Evolutionary conservation across 2,113 vertebrate species (phyloP).

Genomic region (Coracopsis vasa): DNA sequence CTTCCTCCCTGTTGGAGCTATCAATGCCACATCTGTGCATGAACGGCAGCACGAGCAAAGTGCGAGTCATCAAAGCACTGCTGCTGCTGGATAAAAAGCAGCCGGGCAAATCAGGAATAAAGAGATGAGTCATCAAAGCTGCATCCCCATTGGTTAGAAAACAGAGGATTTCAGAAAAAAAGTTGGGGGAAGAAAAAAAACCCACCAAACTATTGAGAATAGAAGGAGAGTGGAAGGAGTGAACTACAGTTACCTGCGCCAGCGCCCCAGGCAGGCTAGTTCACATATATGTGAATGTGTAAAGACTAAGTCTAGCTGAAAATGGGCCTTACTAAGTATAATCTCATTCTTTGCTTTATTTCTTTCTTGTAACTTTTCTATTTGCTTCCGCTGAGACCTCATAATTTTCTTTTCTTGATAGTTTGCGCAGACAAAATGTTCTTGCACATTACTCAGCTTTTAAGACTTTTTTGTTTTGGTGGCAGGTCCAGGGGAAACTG

Average conservation of each 20-base stretch:
- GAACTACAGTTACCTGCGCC: background rate
- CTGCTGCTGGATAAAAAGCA: background rate
- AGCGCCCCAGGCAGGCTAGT: fast-evolving
- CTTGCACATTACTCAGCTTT: background rate
- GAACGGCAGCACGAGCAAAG: background rate
- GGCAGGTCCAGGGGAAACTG: background rate
- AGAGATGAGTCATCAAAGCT: background rate
- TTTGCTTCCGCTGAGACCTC: background rate
- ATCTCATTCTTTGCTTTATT: background rate
- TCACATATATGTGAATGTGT: fast-evolving
- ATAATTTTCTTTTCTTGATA: background rate
- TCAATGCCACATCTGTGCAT: constrained; percentile 12
- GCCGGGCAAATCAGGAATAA: background rate
- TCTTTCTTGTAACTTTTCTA: background rate
- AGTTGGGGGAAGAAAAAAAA: background rate
- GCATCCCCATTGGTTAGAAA: background rate
- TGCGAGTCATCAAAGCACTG: background rate
- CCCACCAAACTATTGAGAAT: background rate
- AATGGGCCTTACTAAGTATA: background rate
- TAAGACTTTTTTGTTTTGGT: background rate
- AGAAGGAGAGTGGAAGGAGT: background rate
- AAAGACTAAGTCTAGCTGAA: background rate
- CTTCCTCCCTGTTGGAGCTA: background rate
- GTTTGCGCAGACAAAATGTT: fast-evolving
- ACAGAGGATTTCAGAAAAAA: background rate